Conservation (phyloP, 2,888 invertebrate species). For the Camponotus fellah region DNA sequence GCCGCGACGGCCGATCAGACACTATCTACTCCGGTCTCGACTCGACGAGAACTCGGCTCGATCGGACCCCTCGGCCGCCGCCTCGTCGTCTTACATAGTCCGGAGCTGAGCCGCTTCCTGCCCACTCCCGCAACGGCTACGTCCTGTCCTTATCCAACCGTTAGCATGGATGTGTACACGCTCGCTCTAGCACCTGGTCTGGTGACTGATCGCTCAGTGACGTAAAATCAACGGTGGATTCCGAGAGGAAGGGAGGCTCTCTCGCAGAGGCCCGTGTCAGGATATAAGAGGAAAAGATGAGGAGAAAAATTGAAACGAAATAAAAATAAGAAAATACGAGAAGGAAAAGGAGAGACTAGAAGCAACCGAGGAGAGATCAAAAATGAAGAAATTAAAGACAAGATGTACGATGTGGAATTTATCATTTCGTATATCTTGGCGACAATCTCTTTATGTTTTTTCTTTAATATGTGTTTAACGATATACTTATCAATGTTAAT, state of each 20-base stretch:
- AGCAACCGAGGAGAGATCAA: neutral
- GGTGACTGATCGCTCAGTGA: conserved; percentile 33
- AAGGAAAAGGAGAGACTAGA: too few relatives aligned
- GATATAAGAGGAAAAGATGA: neutral
- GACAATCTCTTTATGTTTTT: neutral
- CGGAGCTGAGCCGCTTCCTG: conserved; percentile 72
- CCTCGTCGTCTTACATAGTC: conserved; percentile 78
- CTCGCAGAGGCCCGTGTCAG: neutral
- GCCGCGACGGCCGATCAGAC: conserved; percentile 78
- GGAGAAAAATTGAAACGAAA: neutral
- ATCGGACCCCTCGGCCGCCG: conserved; percentile 60
- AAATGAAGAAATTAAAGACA: neutral
- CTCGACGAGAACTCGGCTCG: conserved; percentile 71
- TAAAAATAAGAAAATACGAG: neutral
- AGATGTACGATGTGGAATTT: neutral
- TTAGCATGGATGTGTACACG: conserved; percentile 12
- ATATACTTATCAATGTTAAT: neutral
- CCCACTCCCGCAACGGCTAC: conserved; percentile 55
- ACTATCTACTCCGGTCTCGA: conserved; percentile 71
- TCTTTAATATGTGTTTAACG: neutral
- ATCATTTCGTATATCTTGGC: neutral
- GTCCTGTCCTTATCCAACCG: conserved; percentile 30
- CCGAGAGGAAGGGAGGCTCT: neutral
- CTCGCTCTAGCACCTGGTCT: conserved; percentile 48
- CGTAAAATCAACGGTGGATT: conserved; percentile 27